phyloP scores from a whole-genome alignment of 2,888 invertebrate species.

The Polymixis flavicincta region DNA sequence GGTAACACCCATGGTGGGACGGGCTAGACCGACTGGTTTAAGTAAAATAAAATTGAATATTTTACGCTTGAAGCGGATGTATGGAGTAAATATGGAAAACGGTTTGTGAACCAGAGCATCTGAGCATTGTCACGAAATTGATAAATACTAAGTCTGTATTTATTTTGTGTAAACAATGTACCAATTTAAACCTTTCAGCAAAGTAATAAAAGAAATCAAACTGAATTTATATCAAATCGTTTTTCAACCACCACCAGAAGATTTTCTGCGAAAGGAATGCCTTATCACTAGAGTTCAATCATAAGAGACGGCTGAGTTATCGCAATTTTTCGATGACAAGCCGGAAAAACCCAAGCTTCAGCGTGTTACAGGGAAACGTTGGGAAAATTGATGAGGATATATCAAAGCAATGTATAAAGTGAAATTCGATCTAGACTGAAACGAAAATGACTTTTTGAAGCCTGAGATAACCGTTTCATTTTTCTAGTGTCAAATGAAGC shows the following conservation, averaged over 20 bases:
- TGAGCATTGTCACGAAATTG: neutral
- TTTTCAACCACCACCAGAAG: neutral
- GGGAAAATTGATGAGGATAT: slow-evolving; percentile 18
- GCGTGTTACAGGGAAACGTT: slow-evolving; percentile 6
- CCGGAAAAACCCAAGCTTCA: slow-evolving; percentile 20
- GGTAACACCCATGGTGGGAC: neutral
- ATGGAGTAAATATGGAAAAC: slow-evolving; percentile 7
- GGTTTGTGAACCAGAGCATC: slow-evolving; percentile 2
- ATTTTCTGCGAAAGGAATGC: slow-evolving; percentile 7
- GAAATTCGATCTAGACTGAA: neutral
- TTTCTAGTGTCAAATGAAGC: neutral
- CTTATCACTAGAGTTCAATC: slow-evolving; percentile 21
- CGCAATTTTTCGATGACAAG: slow-evolving; percentile 36
- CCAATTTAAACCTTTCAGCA: neutral
- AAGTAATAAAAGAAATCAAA: neutral
- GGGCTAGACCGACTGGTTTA: neutral
- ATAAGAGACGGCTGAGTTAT: slow-evolving; percentile 16
- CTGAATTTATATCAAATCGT: neutral
- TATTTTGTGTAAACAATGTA: neutral
- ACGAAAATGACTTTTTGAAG: neutral
- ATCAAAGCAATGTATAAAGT: neutral
- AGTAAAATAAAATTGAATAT: neutral
- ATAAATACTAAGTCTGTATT: neutral
- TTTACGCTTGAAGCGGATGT: neutral
- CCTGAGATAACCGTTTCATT: neutral